Percentiles rank a stretch among this genome's conserved stretches.
These are phyloP conservation scores for Tretioscincus oriximinensis DNA, from an alignment of 2,113 vertebrate genomes.

Conservation along the genomic window DNA sequence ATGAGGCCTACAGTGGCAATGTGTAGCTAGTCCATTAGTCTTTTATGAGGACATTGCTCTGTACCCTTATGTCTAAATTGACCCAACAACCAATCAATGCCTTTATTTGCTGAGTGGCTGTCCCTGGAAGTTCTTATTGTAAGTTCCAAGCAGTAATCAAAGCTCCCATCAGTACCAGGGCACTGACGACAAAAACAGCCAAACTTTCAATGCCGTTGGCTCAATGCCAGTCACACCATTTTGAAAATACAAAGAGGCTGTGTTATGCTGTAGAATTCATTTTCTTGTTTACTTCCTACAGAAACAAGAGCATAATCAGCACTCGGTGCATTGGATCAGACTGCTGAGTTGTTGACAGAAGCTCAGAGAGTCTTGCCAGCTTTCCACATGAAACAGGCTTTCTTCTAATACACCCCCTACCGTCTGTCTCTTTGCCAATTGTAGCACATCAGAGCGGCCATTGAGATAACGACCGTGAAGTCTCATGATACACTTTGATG, in stretches of 20 bases:
- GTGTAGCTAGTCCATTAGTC: conserved; percentile 80
- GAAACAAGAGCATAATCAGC: conserved; percentile 87
- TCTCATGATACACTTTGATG: conserved; percentile 86
- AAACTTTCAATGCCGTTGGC: conserved; percentile 77
- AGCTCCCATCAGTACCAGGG: conserved; percentile 75
- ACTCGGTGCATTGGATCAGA: conserved; percentile 81
- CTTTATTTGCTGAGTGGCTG: conserved; percentile 83
- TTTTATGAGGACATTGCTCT: conserved; percentile 77
- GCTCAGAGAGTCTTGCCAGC: conserved; percentile 78
- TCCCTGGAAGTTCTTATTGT: conserved; percentile 75
- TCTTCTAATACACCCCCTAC: conserved; percentile 81
- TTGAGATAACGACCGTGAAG: conserved; percentile 86
- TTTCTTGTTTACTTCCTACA: conserved; percentile 90
- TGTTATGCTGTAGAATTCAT: conserved; percentile 85
- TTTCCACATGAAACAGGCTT: conserved; percentile 83
- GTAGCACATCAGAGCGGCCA: conserved; percentile 83
- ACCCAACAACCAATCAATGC: conserved; percentile 83
- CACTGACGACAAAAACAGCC: conserved; percentile 80
- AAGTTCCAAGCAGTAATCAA: conserved; percentile 78
- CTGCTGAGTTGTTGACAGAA: conserved; percentile 84
- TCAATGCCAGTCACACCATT: conserved; percentile 78
- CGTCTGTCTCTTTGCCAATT: conserved; percentile 81
- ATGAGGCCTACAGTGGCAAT: conserved; percentile 74
- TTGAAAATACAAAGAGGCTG: conserved; percentile 85
- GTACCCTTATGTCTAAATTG: conserved; percentile 79